Evolutionary conservation across 2,888 invertebrate genomes (phyloP), one percentile per base, ranked within the genome.

Genomic region (Stratiomys singularior): DNA sequence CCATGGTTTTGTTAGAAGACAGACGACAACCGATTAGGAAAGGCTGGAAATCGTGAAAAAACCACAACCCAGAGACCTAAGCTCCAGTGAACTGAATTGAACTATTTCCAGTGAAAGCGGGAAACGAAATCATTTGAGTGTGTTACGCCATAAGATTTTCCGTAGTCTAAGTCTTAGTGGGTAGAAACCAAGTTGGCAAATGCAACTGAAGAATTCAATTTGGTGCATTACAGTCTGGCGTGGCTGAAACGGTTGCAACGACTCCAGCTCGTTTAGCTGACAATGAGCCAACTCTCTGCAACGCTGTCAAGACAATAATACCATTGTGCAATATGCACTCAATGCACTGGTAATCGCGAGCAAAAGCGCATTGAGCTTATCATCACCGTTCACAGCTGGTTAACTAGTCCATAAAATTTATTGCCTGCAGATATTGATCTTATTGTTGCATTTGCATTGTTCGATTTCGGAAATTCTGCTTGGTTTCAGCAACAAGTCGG

Each of bases 81-180:
- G 21, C 25, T 13, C 52, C 7, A 52, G 52, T 60, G 60, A 25
- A 47, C 69, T 69, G 69, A 47, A 69, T 30, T 47, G 69, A 46
- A 47, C 15, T 46, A 21, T 69, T 25, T 69, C 23, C 66, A 72
- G 78, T 78, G 78, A 78, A 78, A 78, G 78, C 78, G 77, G 78
- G 78, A 78, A 78, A 78, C 76, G 60, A 74, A 78, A 77, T 74
- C 63, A 77, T 74, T 77, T 66, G 52, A 44, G 15, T 60, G n/a
- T n/a, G 74, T 74, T 74, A 58, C 74, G 60, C 74, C 74, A 74
- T 23, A 74, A 9, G 15, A n/a, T n/a, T n/a, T n/a, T n/a, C n/a
- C n/a, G n/a, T n/a, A n/a, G n/a, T n/a, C n/a, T n/a, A n/a, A n/a
- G 74, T 37, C 74, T 74, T 60, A 74, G 30, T 60, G 74, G 74